Base-by-base conservation (phyloP, 2,888 invertebrate genomes). In the Elmis aenea region DNA sequence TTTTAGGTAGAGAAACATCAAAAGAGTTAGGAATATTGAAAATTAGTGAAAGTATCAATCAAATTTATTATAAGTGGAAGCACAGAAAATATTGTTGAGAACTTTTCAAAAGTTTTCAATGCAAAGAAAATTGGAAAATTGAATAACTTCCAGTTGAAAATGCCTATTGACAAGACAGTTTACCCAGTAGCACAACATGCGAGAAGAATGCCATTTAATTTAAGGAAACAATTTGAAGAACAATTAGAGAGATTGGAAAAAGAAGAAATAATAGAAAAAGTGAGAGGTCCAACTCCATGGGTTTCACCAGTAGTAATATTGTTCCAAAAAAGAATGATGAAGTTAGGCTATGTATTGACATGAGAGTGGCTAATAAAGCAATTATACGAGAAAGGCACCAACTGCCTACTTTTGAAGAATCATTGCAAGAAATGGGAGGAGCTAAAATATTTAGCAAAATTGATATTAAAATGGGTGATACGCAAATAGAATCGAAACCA, bases 391-490 rank as follows among this genome's bases (percentile, higher is more conserved):
- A 48, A 42, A 26, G 46, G 24, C 41, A 51, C 25, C 11, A 45
- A n/a, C 45, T 45, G 20, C 43, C 46, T 11, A 49, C 49, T 12
- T 34, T 49, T n/a, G n/a, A 49, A 22, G 47, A 52, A 23, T 29
- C 50, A 3, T 37, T 49, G 13, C 23, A 36, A 13, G 28, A 27
- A 10, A 13, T 50, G 13, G 46, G 45, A 23, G 41, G 43, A 16
- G 33, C 48, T 14, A 41, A 11, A 27, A 15, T 51, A 14, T 52
- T 51, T 30, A 42, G 42, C 8, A 59, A 62, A 42, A 40, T 63
- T 2, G 64, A 66, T 34, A 34, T 64, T 2, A 55, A 56, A 26
- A 46, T 56, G 14, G 64, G 58, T 1, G 64, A 59, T 41, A 63
- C 66, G 43, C 64, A 66, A 38, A 36, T 66, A 2, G 56, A 58